Base-by-base conservation (phyloP, 2,888 invertebrate genomes). In the Pseudococcus viburni region DNA sequence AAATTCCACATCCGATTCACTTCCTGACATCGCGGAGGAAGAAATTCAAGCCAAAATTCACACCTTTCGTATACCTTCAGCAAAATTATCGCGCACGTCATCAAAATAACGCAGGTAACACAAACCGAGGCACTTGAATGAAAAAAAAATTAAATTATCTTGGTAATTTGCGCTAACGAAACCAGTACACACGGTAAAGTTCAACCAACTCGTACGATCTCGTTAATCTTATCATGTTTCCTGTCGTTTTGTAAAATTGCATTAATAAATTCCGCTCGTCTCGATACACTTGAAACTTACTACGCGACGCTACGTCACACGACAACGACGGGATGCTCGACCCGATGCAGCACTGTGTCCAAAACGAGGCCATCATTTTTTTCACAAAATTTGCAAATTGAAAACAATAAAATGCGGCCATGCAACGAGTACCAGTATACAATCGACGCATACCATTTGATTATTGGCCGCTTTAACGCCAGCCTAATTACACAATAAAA, bases 371-470 rank as follows among this genome's bases (percentile, higher is more conserved):
- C 64, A 22, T 1, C 6, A 19, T 22, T 64, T 22, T 64, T 64
- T 64, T 64, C 6, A 1, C 1, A 7, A 64, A 64, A 22, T 64
- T 64, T 64, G 64, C 64, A 64, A 64, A 64, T 22, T 22, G 64
- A 64, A 59, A 64, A 64, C 64, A 64, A 64, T 64, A 64, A 64
- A 19, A 48, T 12, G 55, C n/a, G 64, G 15, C 22, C 64, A 22
- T 64, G 19, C 11, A 6, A 8, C 64, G 64, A 64, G 22, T 64
- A 64, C 22, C 5, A 59, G n/a, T 15, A 59, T 8, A 59, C 17
- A 64, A 64, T 64, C 64, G 15, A 64, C 64, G 64, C 64, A 64
- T 64, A 64, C 64, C 64, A 64, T 64, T 64, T 64, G 64, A 64
- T 64, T 64, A 64, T 64, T 64, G 11, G 64, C 22, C 64, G 22